phyloP scores from a whole-genome alignment of 2,888 invertebrate species.

The Brachyopa scutellaris region DNA sequence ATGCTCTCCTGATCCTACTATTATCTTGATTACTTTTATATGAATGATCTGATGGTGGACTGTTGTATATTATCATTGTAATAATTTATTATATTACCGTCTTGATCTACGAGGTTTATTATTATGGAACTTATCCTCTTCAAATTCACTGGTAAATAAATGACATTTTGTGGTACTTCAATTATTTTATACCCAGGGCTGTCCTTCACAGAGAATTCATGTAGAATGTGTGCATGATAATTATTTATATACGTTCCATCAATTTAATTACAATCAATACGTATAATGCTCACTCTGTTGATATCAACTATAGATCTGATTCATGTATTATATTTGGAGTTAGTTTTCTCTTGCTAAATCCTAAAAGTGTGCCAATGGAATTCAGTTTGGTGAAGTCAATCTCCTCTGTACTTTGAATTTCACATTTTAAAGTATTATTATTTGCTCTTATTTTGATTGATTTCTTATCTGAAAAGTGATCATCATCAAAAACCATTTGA shows the following conservation, averaged over 20 bases:
- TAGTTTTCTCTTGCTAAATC: conserved; percentile 19
- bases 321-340: conserved; percentile 64
- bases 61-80: conserved; percentile 24
- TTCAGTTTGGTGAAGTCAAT: conserved; percentile 49
- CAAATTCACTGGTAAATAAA: conserved; percentile 76
- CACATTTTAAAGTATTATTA: conserved; percentile 54
- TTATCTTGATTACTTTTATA: background rate
- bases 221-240: conserved; percentile 75
- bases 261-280: conserved; percentile 51
- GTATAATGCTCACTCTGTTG: conserved; percentile 71
- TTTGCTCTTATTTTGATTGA: conserved; percentile 42
- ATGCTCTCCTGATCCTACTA: background rate
- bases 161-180: conserved; percentile 76
- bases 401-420: conserved; percentile 44
- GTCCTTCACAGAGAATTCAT: conserved; percentile 75
- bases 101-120: conserved; percentile 76
- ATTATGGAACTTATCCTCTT: conserved; percentile 74
- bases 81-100: conserved; percentile 76
- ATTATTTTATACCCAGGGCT: conserved; percentile 76
- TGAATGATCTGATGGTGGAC: background rate
- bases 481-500: background rate
- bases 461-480: background rate
- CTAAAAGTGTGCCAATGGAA: conserved; percentile 42
- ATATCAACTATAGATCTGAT: conserved; percentile 76
- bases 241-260: conserved; percentile 58